phyloP scores from a whole-genome alignment of 2,888 invertebrate genomes.

The Candidula unifasciata region DNA sequence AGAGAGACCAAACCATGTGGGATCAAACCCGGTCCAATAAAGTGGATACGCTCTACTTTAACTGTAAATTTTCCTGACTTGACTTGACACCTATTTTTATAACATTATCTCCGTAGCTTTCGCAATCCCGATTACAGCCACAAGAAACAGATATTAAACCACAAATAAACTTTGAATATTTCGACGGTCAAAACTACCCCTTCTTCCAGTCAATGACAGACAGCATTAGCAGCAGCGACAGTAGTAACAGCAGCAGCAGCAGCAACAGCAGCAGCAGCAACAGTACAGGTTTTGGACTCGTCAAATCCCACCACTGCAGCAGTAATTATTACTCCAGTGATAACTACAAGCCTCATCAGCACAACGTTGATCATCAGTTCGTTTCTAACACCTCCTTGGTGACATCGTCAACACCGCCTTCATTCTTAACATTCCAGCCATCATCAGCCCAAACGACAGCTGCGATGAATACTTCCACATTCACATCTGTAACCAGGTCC shows the following conservation, averaged over 20 bases:
- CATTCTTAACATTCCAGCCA: not conserved
- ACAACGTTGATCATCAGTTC: not conserved
- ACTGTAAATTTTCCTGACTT: too few species aligned
- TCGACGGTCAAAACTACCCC: not conserved
- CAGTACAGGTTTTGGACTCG: not conserved
- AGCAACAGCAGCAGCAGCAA: not conserved
- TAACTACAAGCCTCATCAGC: not conserved
- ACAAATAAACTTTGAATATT: not conserved
- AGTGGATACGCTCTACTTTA: too few species aligned
- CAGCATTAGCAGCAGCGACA: not conserved
- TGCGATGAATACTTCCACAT: not conserved
- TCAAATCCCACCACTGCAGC: not conserved
- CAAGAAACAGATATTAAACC: not conserved
- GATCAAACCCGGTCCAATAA: too few species aligned
- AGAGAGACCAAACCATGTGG: too few species aligned
- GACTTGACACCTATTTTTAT: not conserved
- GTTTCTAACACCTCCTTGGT: not conserved
- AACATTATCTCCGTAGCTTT: not conserved
- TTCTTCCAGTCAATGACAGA: slow-evolving; percentile 21
- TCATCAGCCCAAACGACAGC: not conserved
- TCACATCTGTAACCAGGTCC: not conserved
- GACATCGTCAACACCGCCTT: not conserved
- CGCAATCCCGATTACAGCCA: not conserved
- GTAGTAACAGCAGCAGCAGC: not conserved
- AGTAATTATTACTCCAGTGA: not conserved